phyloP scores from a whole-genome alignment of 2,888 invertebrate genomes.

The Nomada goodeniana region DNA sequence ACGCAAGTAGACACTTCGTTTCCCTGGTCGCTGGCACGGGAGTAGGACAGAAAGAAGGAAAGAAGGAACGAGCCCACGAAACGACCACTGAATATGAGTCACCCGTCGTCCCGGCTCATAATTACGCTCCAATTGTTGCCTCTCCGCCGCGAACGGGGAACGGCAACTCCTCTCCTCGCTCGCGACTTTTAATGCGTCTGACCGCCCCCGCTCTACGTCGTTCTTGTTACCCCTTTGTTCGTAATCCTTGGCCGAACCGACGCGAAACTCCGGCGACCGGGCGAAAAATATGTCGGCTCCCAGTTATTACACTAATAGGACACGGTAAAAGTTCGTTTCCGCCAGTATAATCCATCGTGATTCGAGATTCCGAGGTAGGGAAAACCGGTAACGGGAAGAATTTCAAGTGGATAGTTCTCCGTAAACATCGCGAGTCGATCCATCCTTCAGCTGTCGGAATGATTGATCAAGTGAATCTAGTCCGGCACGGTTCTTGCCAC shows the following conservation, averaged over 20 bases:
- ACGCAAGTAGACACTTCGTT: conserved; percentile 52
- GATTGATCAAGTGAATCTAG: conserved; percentile 75
- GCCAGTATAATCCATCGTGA: conserved; percentile 33
- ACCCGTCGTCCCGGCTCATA: conserved; percentile 69
- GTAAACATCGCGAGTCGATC: conserved; percentile 71
- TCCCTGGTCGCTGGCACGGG: conserved; percentile 29
- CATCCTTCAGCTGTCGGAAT: conserved; percentile 74
- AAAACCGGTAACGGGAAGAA: conserved; percentile 62
- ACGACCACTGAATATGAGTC: conserved; percentile 67
- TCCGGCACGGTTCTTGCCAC: conserved; percentile 64
- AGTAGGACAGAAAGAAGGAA: conserved; percentile 2
- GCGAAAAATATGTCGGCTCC: conserved; percentile 34
- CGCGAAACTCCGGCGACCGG: not conserved
- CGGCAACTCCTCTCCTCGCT: conserved; percentile 46
- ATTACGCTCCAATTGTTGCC: conserved; percentile 79
- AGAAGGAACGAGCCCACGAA: conserved; percentile 54
- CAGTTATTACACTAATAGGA: conserved; percentile 44
- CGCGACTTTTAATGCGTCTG: conserved; percentile 66
- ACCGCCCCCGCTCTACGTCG: conserved; percentile 68
- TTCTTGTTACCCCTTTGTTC: conserved; percentile 47
- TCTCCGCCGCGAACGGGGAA: conserved; percentile 56
- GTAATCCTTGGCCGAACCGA: conserved; percentile 29
- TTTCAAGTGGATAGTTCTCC: conserved; percentile 67
- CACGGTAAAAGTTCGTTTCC: conserved; percentile 53
- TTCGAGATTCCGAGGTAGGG: not conserved